Base-by-base conservation (phyloP, 92 coral and sea anemone species). In the Nematostella vectensis region DNA sequence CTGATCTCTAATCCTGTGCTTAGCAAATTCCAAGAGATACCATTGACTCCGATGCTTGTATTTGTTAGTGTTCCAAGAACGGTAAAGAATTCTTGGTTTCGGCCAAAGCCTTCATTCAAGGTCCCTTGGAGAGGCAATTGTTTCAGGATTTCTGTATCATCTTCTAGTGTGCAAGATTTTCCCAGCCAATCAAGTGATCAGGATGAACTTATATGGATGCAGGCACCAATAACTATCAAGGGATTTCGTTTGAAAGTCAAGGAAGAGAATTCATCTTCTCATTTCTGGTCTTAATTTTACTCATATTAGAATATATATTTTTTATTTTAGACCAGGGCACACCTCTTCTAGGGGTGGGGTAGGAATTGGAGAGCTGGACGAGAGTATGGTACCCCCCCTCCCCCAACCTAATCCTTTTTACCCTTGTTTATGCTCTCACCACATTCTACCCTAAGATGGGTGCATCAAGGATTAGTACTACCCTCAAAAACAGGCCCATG, bases 31-130 rank as follows among this genome's bases (percentile, higher is more conserved):
- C 83, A 74, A 57, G 99, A 93, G 36, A 68, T 93, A 3, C 60
- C 87, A 8, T 75, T 87, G 8, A 86, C 96, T 30, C 85, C 99
- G 13, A 66, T 93, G 57, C 63, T 81, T 23, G 68, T 88, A 17
- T 83, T 83, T 27, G 62, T 93, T 31, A 83, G 64, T 43, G 84
- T 70, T 2, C 70, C 74, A 39, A 76, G 95, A 69, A 51, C 55
- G 1, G 72, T 70, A 4, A 51, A 25, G 30, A 49, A 71, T 17
- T 57, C 82, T 3, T 93, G 99, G 99, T 87, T 93, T 58, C 78
- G 78, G 38, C 99, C 99, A 1, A 93, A 87, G 59, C 74, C 76
- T 16, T 50, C 85, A 0, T 93, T 93, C 65, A 93, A 82, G 61
- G 70, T 82, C 1, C 96, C 99, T 11, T 66, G 62, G 28, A 62